Evolutionary conservation across 2,888 invertebrate genomes (phyloP).

Genomic region (Tipula vernalis): DNA sequence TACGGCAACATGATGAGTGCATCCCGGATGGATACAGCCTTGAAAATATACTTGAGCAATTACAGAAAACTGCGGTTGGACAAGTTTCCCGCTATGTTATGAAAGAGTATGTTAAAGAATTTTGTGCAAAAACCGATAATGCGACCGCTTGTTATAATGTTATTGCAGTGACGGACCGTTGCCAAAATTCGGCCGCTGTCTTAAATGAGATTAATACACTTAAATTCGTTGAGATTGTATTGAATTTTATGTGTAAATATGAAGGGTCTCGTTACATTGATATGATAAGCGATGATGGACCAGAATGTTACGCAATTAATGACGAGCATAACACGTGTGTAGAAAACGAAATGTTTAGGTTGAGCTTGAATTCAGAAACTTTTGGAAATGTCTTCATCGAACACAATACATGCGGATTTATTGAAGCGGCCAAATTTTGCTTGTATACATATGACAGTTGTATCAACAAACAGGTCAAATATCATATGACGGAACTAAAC

Average conservation of each 20-base stretch:
- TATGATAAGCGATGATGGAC: not conserved
- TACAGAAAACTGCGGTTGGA: not conserved
- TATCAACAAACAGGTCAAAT: not conserved
- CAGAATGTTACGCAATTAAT: not conserved
- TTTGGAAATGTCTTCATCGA: not conserved
- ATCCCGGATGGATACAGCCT: not conserved
- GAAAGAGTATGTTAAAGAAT: not conserved
- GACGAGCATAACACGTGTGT: not conserved
- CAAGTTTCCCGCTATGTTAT: not conserved
- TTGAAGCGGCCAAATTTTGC: not conserved
- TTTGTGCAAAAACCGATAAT: not conserved
- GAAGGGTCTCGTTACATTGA: not conserved
- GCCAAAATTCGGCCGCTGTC: not conserved
- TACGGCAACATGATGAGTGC: not conserved
- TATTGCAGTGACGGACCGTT: not conserved
- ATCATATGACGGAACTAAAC: not conserved
- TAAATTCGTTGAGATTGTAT: not conserved
- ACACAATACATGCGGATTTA: not conserved
- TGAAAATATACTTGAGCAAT: not conserved
- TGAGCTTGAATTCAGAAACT: not conserved
- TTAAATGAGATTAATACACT: not conserved
- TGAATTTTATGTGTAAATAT: not conserved
- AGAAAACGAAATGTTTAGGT: not conserved
- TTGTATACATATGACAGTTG: not conserved
- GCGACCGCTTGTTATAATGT: not conserved